These are phyloP conservation scores for Strigops habroptila DNA, from an alignment of 2,113 vertebrate genomes.

Conservation along the genomic window DNA sequence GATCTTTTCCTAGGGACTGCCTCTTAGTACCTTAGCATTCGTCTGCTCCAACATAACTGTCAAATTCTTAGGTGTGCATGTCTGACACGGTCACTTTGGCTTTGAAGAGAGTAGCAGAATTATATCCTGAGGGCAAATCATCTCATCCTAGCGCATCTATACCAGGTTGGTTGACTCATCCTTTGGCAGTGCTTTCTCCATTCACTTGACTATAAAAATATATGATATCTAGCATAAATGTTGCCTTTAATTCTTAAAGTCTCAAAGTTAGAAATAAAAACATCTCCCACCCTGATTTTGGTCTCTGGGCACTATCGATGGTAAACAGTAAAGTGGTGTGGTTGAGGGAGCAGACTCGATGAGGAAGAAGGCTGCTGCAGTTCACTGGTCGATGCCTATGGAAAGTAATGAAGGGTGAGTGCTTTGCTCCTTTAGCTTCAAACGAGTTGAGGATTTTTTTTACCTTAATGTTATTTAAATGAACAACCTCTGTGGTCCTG, in stretches of 20 bases:
- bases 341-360: not conserved
- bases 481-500: not conserved
- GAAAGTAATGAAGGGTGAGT: not conserved
- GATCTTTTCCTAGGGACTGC: not conserved
- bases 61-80: not conserved
- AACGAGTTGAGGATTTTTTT: not conserved
- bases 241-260: not conserved
- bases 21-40: not conserved
- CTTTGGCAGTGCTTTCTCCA: not conserved
- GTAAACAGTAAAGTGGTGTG: too few species aligned
- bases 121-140: not conserved
- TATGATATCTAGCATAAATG: not conserved
- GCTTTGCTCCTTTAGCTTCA: not conserved
- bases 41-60: not conserved
- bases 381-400: not conserved
- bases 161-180: not conserved
- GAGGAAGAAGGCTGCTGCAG: not conserved
- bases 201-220: not conserved
- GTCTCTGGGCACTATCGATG: accelerated
- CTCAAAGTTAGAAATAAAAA: not conserved
- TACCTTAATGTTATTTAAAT: not conserved
- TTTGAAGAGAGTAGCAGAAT: not conserved
- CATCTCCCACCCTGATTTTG: not conserved
- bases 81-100: not conserved
- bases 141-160: not conserved